These are phyloP conservation scores for Rhopalosiphum padi DNA, from an alignment of 1,140 invertebrate species.

Conservation along the genomic window DNA sequence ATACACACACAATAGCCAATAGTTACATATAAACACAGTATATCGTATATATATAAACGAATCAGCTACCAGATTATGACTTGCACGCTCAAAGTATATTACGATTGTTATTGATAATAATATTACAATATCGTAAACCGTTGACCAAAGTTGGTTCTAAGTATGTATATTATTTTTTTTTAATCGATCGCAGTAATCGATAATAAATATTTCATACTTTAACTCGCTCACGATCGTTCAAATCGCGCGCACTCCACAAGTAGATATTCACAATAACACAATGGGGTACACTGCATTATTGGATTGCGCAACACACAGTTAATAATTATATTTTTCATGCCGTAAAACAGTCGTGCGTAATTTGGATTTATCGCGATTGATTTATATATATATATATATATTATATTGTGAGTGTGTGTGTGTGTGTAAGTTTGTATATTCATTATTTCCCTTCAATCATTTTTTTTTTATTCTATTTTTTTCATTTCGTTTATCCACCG, in stretches of 20 bases:
- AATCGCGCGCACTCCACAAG: neutral
- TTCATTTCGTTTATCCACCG: neutral
- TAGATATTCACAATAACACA: neutral
- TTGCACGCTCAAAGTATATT: neutral
- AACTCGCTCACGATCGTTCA: neutral
- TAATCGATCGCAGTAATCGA: conserved; percentile 8
- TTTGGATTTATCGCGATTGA: conserved; percentile 31
- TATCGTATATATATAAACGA: neutral
- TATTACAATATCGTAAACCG: neutral
- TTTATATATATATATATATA: neutral
- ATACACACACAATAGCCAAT: no score
- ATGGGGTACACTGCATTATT: neutral
- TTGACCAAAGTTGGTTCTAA: neutral
- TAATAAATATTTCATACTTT: conserved; percentile 22
- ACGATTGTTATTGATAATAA: neutral
- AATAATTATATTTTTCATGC: conserved; percentile 7
- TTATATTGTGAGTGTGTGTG: neutral
- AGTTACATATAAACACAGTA: no score
- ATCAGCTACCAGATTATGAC: neutral
- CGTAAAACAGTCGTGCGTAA: conserved; percentile 19
- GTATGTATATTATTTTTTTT: no score
- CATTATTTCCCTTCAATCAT: conserved; percentile 19
- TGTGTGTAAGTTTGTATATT: neutral
- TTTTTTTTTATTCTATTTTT: neutral
- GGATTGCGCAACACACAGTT: neutral